Evolutionary conservation across 2,113 vertebrate genomes (phyloP).

Genomic region (Nerophis lumbriciformis): DNA sequence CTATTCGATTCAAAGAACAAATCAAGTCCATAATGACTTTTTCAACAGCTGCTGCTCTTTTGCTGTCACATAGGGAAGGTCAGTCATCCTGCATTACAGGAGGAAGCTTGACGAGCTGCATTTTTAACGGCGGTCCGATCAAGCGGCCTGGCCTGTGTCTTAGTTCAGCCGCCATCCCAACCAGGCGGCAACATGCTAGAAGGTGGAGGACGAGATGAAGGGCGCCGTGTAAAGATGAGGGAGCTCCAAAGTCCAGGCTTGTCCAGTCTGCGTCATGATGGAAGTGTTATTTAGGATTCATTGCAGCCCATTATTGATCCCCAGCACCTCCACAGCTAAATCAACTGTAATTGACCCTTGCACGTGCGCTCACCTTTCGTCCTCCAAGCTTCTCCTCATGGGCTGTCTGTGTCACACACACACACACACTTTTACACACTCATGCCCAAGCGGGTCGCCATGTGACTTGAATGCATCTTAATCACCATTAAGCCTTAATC

Average conservation of each 20-base stretch:
- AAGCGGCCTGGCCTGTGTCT: slow-evolving; percentile 37
- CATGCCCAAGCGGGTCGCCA: slow-evolving; percentile 41
- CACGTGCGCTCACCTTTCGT: slow-evolving; percentile 39
- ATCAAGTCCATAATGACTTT: neutral
- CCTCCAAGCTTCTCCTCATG: slow-evolving; percentile 25
- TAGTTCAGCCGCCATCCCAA: slow-evolving; percentile 47
- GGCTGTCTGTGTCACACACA: slow-evolving; percentile 22
- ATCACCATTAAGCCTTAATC: slow-evolving; percentile 65
- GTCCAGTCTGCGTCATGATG: slow-evolving; percentile 54
- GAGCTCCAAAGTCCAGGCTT: slow-evolving; percentile 22
- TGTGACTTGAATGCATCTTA: slow-evolving; percentile 56
- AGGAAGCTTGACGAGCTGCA: slow-evolving; percentile 25
- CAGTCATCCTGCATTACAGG: slow-evolving; percentile 27
- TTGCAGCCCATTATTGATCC: slow-evolving; percentile 50
- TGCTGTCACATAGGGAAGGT: slow-evolving; percentile 11
- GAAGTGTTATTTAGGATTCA: slow-evolving; percentile 54
- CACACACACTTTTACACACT: slow-evolving; percentile 36
- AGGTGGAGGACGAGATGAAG: slow-evolving; percentile 5
- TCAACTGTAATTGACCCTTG: slow-evolving; percentile 50
- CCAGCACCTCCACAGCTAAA: slow-evolving; percentile 33
- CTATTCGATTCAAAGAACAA: neutral
- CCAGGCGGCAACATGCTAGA: slow-evolving; percentile 25
- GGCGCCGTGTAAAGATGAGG: slow-evolving; percentile 22
- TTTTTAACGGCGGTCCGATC: slow-evolving; percentile 47
- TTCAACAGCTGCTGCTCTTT: neutral